These are phyloP conservation scores for Habropoda laboriosa DNA, from an alignment of 1,140 invertebrate species.

Conservation along the genomic window DNA sequence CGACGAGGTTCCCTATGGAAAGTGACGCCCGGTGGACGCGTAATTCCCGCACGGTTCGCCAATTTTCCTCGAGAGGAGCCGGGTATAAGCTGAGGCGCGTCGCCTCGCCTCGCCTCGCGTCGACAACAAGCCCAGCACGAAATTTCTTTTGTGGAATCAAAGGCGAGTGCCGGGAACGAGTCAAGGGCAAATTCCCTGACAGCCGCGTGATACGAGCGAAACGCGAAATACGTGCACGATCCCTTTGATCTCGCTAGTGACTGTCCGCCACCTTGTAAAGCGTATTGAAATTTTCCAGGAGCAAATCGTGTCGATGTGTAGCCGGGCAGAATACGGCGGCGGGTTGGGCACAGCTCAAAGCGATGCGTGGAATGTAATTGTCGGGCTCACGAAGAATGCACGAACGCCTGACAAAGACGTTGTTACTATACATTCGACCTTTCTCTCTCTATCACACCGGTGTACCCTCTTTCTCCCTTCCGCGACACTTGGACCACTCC, in stretches of 20 bases:
- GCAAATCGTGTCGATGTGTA: constrained; percentile 55
- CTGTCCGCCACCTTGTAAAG: constrained; percentile 64
- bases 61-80: constrained; percentile 22
- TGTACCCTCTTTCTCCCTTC: neutral
- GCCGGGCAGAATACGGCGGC: constrained; percentile 42
- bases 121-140: constrained; percentile 40
- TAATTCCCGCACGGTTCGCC: constrained; percentile 1
- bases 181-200: constrained; percentile 55
- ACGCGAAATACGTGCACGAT: constrained; percentile 62
- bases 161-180: constrained; percentile 43
- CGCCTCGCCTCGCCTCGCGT: too few species aligned
- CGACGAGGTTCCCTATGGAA: neutral
- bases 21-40: neutral
- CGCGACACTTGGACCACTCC: constrained; percentile 5
- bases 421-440: constrained; percentile 56
- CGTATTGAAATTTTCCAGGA: constrained; percentile 69
- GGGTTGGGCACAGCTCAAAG: constrained; percentile 61
- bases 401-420: constrained; percentile 68
- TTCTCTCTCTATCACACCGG: neutral
- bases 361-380: constrained; percentile 71
- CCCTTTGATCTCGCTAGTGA: constrained; percentile 67
- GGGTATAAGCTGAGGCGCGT: constrained; percentile 32
- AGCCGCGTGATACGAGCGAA: constrained; percentile 55
- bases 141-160: constrained; percentile 61
- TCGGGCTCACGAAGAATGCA: constrained; percentile 65